Evolutionary conservation across 1,140 invertebrate genomes (phyloP).

Genomic region (Metaphire vulgaris): DNA sequence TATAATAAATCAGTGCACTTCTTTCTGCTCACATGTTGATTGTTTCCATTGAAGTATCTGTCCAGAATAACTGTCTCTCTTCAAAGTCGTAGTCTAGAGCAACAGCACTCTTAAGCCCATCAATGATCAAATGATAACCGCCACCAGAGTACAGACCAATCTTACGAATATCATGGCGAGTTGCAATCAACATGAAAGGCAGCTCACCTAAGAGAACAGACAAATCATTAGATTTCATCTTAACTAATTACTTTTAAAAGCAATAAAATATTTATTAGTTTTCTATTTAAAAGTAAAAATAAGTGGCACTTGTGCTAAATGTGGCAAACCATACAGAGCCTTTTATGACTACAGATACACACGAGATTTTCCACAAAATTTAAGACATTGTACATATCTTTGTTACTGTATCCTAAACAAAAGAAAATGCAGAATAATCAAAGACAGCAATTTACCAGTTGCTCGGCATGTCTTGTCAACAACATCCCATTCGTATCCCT

Average conservation of each 20-base stretch:
- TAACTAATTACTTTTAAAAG: no score
- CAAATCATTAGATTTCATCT: no score
- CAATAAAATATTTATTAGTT: no score
- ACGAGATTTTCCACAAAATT: no score
- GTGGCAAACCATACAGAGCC: no score
- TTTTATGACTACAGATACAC: no score
- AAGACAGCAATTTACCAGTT: constrained; percentile 36
- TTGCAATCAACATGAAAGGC: constrained; percentile 42
- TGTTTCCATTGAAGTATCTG: constrained; percentile 77
- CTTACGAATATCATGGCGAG: constrained; percentile 42
- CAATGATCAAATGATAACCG: constrained; percentile 32
- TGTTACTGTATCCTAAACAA: no score
- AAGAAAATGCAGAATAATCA: no score
- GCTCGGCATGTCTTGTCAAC: constrained; percentile 74
- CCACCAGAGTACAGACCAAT: constrained; percentile 32
- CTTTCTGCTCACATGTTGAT: constrained; percentile 69
- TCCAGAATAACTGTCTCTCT: constrained; percentile 89
- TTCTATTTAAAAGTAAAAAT: no score
- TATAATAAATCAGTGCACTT: no score
- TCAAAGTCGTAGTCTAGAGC: constrained; percentile 60
- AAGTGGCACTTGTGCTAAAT: no score
- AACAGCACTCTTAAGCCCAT: constrained; percentile 51
- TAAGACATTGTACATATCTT: no score
- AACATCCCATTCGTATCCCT: constrained; percentile 78
- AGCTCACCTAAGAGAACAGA: constrained; percentile 16